Percentiles rank a stretch among this genome's conserved stretches.
phyloP scores from a whole-genome alignment of 2,797 vertebrate genomes.

The Coregonus sp. region DNA sequence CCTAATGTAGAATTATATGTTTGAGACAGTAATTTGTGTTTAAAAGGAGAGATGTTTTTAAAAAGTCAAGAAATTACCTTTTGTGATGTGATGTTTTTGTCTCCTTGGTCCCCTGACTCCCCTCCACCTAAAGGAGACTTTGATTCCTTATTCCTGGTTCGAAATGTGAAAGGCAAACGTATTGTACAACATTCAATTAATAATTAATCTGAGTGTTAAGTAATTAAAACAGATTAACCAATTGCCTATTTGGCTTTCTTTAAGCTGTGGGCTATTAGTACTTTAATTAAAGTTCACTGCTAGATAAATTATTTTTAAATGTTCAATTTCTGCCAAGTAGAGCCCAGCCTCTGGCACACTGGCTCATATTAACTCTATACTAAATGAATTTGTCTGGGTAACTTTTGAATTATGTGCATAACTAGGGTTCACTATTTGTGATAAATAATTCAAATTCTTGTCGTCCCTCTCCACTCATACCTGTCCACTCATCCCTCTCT shows the following conservation, averaged over 20 bases:
- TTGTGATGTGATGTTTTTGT: neutral
- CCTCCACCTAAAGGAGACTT: slow-evolving; percentile 14
- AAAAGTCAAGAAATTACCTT: neutral
- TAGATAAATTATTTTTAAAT: slow-evolving; percentile 39
- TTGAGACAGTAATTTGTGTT: neutral
- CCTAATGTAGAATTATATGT: slow-evolving; percentile 23
- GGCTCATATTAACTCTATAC: slow-evolving; percentile 19
- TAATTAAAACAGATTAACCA: slow-evolving; percentile 52
- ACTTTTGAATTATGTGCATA: slow-evolving; percentile 25
- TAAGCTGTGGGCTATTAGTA: slow-evolving; percentile 46
- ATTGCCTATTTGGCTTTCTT: slow-evolving; percentile 47
- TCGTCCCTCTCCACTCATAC: neutral
- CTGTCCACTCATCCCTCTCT: neutral
- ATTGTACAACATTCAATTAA: slow-evolving; percentile 47
- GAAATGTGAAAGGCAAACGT: slow-evolving; percentile 33
- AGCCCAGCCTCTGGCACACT: slow-evolving; percentile 12
- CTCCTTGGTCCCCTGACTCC: neutral
- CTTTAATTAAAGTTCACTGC: slow-evolving; percentile 54
- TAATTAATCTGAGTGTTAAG: slow-evolving; percentile 45
- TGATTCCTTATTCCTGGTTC: slow-evolving; percentile 27
- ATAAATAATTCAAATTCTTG: too few relatives aligned
- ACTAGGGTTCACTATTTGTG: slow-evolving; percentile 34
- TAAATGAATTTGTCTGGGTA: slow-evolving; percentile 30
- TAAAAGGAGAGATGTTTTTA: neutral
- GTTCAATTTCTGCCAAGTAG: slow-evolving; percentile 5